Percentiles rank a stretch among this genome's conserved stretches.
These are phyloP conservation scores for Sabellastarte sp. DNA, from an alignment of 2,888 invertebrate species.

Conservation along the genomic window DNA sequence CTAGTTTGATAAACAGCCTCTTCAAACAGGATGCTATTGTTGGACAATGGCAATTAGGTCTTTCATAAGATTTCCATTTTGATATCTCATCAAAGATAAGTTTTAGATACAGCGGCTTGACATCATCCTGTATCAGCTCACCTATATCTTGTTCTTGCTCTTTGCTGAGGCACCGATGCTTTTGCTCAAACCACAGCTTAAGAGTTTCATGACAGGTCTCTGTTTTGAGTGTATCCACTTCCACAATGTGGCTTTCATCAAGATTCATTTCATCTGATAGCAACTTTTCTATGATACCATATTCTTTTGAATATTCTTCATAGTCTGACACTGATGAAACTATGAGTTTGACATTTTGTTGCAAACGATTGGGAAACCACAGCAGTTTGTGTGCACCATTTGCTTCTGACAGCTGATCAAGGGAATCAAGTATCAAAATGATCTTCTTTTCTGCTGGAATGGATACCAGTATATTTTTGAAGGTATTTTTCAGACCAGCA, in stretches of 20 bases:
- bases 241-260: background rate
- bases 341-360: background rate
- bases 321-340: background rate
- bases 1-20: background rate
- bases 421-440: background rate
- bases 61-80: background rate
- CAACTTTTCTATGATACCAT: too few species aligned
- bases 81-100: background rate
- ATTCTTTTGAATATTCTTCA: background rate
- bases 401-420: background rate
- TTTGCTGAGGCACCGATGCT: background rate
- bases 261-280: too few species aligned
- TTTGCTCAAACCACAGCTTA: background rate
- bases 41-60: background rate
- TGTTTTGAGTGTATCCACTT: background rate
- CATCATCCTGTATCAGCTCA: background rate
- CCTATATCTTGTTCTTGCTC: background rate
- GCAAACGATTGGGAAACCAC: background rate
- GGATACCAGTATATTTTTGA: background rate
- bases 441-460: background rate
- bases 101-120: background rate
- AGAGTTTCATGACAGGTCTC: background rate
- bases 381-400: background rate
- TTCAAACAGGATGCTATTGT: background rate
- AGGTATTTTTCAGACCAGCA: background rate